These are phyloP conservation scores for Drosophila bocki DNA, from an alignment of 1,140 invertebrate species.

Conservation along the genomic window DNA sequence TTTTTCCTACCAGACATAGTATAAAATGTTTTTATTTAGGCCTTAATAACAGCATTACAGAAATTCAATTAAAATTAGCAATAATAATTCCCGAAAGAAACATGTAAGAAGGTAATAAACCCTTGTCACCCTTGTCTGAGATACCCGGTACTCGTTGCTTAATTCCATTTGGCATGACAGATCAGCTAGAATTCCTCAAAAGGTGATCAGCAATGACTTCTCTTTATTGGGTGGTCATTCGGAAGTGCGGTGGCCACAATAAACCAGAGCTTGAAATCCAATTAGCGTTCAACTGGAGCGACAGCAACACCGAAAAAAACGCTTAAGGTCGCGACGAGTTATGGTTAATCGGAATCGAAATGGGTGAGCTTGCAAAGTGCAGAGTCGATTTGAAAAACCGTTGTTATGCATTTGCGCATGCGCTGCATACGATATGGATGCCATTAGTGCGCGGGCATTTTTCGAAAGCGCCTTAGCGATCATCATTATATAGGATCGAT, in stretches of 20 bases:
- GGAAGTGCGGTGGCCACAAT: slow-evolving; percentile 61
- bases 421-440: slow-evolving; percentile 71
- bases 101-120: slow-evolving; percentile 7
- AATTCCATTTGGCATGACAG: slow-evolving; percentile 1
- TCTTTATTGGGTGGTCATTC: slow-evolving; percentile 48
- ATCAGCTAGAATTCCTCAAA: slow-evolving; percentile 18
- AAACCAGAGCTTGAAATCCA: slow-evolving; percentile 62
- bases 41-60: neutral
- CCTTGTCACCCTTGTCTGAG: neutral
- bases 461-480: slow-evolving; percentile 72
- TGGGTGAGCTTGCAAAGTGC: slow-evolving; percentile 68
- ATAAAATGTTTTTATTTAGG: neutral
- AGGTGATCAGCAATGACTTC: slow-evolving; percentile 8
- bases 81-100: neutral
- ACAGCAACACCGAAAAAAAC: slow-evolving; percentile 17
- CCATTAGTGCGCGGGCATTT: slow-evolving; percentile 46
- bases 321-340: slow-evolving; percentile 57
- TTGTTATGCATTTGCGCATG: slow-evolving; percentile 83
- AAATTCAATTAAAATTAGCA: neutral
- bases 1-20: neutral
- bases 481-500: slow-evolving; percentile 44
- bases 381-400: slow-evolving; percentile 69
- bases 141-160: slow-evolving; percentile 1
- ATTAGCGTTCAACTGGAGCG: slow-evolving; percentile 69
- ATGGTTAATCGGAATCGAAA: slow-evolving; percentile 35